A percentile compares a stretch with the other conserved stretches of the same genome.
These are phyloP conservation scores for Cephalotes varians DNA, from an alignment of 2,888 invertebrate species.

Conservation along the genomic window DNA sequence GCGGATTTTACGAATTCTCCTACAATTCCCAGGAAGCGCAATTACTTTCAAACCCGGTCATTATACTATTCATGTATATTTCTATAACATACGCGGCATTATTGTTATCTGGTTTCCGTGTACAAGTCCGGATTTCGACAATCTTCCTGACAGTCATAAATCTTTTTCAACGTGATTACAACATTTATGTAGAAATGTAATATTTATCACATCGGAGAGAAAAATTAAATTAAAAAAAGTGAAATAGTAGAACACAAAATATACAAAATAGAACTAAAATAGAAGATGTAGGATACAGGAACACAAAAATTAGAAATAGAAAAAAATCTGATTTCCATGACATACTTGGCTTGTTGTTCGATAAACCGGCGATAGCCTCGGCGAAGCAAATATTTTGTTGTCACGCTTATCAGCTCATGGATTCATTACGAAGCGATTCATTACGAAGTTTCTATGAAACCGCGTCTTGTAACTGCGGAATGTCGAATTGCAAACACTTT, in stretches of 20 bases:
- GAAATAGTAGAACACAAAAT: not conserved
- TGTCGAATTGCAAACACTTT: not conserved
- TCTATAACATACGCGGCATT: not conserved
- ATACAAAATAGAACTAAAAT: not conserved
- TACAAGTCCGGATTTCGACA: not conserved
- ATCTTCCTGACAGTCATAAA: not conserved
- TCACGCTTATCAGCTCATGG: slow-evolving; percentile 22
- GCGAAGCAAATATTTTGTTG: slow-evolving; percentile 13
- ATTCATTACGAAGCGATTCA: not conserved
- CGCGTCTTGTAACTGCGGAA: not conserved
- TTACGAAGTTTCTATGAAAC: slow-evolving; percentile 10
- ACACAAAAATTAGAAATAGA: not conserved
- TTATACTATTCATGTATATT: not conserved
- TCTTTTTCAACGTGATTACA: not conserved
- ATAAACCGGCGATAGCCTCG: slow-evolving; percentile 33
- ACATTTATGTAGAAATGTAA: not conserved
- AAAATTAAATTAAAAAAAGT: not conserved
- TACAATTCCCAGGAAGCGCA: slow-evolving; percentile 4
- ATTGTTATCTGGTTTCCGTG: slow-evolving; percentile 4
- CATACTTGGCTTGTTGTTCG: not conserved
- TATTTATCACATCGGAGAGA: not conserved
- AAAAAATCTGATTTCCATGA: not conserved
- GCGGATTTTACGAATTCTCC: not conserved
- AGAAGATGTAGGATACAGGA: not conserved
- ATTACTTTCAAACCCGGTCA: not conserved